phyloP scores from a whole-genome alignment of 2,797 vertebrate genomes.

The Eupleurogrammus muticus region DNA sequence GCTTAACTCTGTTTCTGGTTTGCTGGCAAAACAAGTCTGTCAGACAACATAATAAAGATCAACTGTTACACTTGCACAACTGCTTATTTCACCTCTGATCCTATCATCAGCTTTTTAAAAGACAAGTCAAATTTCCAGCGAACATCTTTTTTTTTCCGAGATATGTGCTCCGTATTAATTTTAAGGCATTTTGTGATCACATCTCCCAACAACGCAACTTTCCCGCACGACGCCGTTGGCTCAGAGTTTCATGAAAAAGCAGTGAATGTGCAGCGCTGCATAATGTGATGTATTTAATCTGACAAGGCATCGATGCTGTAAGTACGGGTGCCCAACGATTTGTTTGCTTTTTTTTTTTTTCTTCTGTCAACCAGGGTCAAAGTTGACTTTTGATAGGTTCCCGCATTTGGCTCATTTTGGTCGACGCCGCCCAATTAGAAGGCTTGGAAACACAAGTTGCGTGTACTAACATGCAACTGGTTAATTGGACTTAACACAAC shows the following conservation, averaged over 20 bases:
- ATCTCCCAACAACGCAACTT: neutral
- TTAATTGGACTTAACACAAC: conserved; percentile 69
- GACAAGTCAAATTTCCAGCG: conserved; percentile 1
- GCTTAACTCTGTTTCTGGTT: conserved; percentile 50
- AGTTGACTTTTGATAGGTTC: conserved; percentile 46
- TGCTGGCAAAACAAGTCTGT: conserved; percentile 56
- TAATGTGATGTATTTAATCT: conserved; percentile 57
- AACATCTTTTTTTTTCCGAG: neutral
- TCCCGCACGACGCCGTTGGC: conserved; percentile 1
- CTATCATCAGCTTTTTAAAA: conserved; percentile 9
- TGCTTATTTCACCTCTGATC: conserved; percentile 26
- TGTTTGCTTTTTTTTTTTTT: conserved; percentile 39
- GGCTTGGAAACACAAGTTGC: conserved; percentile 62
- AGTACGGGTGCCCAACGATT: conserved; percentile 15
- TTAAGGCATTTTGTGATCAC: conserved; percentile 10
- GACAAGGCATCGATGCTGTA: conserved; percentile 56
- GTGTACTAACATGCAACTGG: conserved; percentile 47
- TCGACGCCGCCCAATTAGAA: conserved; percentile 60
- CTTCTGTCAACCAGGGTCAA: conserved; percentile 26
- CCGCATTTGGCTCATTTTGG: conserved; percentile 55
- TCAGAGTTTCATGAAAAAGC: conserved; percentile 20
- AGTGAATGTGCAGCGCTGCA: conserved; percentile 19
- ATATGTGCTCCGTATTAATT: conserved; percentile 30
- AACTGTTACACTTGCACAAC: conserved; percentile 19
- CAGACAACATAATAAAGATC: conserved; percentile 39